phyloP scores from a whole-genome alignment of 2,113 vertebrate species.

The Takifugu bimaculatus region DNA sequence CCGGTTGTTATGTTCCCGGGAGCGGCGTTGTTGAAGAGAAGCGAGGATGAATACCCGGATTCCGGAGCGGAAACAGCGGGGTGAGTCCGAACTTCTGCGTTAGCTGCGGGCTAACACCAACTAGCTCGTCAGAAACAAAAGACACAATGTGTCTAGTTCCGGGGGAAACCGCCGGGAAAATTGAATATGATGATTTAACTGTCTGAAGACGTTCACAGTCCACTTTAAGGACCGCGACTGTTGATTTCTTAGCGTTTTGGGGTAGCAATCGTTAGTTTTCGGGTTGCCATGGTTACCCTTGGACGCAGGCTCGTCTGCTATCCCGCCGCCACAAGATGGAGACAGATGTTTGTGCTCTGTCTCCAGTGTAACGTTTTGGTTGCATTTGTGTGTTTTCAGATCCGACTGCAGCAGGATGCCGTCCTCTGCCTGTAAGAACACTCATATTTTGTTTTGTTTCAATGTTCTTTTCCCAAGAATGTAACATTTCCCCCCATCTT shows the following conservation, averaged over 20 bases:
- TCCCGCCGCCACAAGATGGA: conserved; percentile 57
- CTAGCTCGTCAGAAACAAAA: conserved; percentile 16
- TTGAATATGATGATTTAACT: not conserved
- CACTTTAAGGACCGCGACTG: not conserved
- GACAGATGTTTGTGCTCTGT: conserved; percentile 39
- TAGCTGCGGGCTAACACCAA: conserved; percentile 55
- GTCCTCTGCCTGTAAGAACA: conserved; percentile 58
- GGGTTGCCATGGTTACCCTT: conserved; percentile 55
- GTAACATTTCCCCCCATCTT: no score
- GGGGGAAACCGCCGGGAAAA: no score
- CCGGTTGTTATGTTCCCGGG: conserved; percentile 47
- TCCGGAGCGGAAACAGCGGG: conserved; percentile 69
- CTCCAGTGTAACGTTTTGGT: not conserved
- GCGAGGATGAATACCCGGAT: conserved; percentile 60
- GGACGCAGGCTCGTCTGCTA: not conserved
- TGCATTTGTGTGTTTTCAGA: conserved; percentile 34
- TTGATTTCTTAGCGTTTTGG: conserved; percentile 1
- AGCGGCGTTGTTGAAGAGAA: conserved; percentile 22
- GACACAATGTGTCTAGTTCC: not conserved
- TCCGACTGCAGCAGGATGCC: conserved; percentile 73
- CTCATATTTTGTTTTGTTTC: no score
- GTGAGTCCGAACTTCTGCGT: conserved; percentile 58
- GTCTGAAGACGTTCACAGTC: not conserved
- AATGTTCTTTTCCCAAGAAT: no score
- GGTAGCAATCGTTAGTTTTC: conserved; percentile 45